A percentile compares a stretch with the other conserved stretches of the same genome.
Evolutionary conservation across 2,888 invertebrate species (phyloP).

Genomic region (Myopa testacea): DNA sequence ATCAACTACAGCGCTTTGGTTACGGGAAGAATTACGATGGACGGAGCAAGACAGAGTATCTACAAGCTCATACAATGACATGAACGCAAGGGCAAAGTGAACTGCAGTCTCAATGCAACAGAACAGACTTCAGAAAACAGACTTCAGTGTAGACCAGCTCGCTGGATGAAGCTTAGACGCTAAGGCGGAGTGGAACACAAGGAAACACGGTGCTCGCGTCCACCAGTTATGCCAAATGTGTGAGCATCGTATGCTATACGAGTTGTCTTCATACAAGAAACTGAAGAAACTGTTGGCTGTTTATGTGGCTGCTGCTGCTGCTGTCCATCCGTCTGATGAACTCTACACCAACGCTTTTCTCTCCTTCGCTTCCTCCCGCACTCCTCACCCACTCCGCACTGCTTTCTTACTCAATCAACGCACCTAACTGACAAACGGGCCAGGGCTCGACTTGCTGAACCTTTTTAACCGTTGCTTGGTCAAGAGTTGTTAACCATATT

Average conservation of each 20-base stretch:
- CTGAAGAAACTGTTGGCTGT: not conserved
- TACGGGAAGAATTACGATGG: not conserved
- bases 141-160: not conserved
- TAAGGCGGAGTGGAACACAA: not conserved
- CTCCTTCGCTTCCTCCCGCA: not conserved
- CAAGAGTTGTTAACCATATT: slow-evolving; percentile 68
- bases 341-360: slow-evolving; percentile 27
- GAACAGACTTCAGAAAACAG: not conserved
- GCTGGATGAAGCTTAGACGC: not conserved
- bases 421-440: not conserved
- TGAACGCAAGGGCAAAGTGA: slow-evolving; percentile 19
- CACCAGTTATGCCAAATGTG: slow-evolving; percentile 19
- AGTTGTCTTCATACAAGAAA: not conserved
- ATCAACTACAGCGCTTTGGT: slow-evolving; percentile 36
- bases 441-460: slow-evolving; percentile 54
- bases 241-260: not conserved
- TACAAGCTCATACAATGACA: not conserved
- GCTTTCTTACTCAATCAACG: not conserved
- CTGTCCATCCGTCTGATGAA: slow-evolving; percentile 23
- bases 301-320: not conserved
- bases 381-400: not conserved
- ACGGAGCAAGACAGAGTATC: not conserved
- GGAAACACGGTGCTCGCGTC: not conserved
- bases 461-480: slow-evolving; percentile 66
- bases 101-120: not conserved